These are phyloP conservation scores for Macropis europaea DNA, from an alignment of 2,888 invertebrate species.

Conservation along the genomic window DNA sequence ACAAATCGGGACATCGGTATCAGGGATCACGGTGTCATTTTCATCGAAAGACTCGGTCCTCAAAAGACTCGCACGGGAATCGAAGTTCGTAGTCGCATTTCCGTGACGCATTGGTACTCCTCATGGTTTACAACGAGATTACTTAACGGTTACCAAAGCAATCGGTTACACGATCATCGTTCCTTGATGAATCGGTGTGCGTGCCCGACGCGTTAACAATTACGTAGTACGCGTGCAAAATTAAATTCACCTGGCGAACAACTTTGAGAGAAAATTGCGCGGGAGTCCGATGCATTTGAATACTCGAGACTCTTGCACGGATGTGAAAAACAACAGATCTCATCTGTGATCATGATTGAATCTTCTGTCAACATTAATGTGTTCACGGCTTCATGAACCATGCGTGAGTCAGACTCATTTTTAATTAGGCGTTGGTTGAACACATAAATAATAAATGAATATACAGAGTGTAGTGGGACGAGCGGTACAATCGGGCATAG, in stretches of 20 bases:
- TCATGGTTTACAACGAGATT: constrained; percentile 38
- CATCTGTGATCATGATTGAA: no score
- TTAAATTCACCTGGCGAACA: background rate
- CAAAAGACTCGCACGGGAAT: background rate
- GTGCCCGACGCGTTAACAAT: background rate
- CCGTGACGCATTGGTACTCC: constrained; percentile 37
- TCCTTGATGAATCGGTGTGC: constrained; percentile 1
- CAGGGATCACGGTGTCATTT: no score
- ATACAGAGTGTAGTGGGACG: no score
- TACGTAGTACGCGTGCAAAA: background rate
- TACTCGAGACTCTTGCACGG: background rate
- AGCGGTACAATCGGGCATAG: no score
- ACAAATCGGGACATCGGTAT: no score
- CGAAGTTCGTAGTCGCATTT: constrained; percentile 19
- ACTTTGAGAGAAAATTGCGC: background rate
- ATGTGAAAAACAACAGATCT: no score
- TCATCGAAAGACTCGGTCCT: no score
- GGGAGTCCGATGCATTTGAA: background rate
- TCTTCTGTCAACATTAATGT: no score
- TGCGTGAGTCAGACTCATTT: no score
- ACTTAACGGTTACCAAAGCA: constrained; percentile 51
- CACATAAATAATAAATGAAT: no score
- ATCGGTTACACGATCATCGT: constrained; percentile 26
- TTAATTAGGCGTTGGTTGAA: no score
- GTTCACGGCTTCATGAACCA: no score